A percentile compares a stretch with the other conserved stretches of the same genome.
phyloP scores from a whole-genome alignment of 2,113 vertebrate species.

The Synchiropus splendidus region DNA sequence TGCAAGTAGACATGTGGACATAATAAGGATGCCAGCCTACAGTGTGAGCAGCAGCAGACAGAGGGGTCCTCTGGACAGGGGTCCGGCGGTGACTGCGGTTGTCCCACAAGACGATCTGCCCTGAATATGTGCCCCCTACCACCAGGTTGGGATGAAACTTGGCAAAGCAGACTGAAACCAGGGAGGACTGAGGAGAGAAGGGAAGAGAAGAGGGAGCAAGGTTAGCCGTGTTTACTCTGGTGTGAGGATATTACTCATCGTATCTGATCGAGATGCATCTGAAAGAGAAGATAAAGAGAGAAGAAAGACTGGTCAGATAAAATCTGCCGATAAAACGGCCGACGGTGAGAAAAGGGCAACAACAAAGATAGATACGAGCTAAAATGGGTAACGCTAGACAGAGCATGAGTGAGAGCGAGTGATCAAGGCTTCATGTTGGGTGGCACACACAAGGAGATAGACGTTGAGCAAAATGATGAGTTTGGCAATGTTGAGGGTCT shows the following conservation, averaged over 20 bases:
- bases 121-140: constrained; percentile 91
- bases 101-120: constrained; percentile 96
- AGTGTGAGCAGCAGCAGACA: constrained; percentile 93
- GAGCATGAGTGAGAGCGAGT: constrained; percentile 10
- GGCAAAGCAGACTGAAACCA: constrained; percentile 94
- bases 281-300: background rate
- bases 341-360: constrained; percentile 17
- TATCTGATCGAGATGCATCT: background rate
- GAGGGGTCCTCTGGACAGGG: constrained; percentile 88
- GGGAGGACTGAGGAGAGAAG: constrained; percentile 76
- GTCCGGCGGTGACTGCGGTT: constrained; percentile 94
- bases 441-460: constrained; percentile 32
- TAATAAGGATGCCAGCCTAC: constrained; percentile 55
- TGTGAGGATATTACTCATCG: constrained; percentile 1
- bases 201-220: background rate
- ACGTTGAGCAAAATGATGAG: constrained; percentile 41
- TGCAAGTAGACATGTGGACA: too few relatives aligned
- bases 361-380: constrained; percentile 16
- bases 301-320: constrained; percentile 6
- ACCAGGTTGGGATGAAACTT: constrained; percentile 95
- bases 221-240: background rate
- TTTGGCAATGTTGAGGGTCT: constrained; percentile 33
- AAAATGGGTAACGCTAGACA: constrained; percentile 13
- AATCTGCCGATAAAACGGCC: constrained; percentile 6
- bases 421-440: constrained; percentile 39